phyloP scores from a whole-genome alignment of 1,140 invertebrate genomes.

The Pseudoatta argentina region DNA sequence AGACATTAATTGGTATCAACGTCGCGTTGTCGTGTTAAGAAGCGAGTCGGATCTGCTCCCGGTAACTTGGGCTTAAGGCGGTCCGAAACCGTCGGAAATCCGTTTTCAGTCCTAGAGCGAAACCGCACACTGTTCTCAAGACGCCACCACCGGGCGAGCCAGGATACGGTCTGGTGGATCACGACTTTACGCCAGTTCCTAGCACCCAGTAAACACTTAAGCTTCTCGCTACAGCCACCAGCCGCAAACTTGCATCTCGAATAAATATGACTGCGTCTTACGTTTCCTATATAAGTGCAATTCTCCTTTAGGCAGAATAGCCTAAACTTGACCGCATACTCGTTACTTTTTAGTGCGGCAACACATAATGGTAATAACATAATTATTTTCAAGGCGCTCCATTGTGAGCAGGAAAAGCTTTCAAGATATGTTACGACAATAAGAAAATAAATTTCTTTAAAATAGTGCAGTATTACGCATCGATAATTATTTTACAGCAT shows the following conservation, averaged over 20 bases:
- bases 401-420: not conserved
- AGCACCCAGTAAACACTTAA: constrained; percentile 69
- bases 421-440: not conserved
- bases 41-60: constrained; percentile 31
- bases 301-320: constrained; percentile 6
- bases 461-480: not conserved
- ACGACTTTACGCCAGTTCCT: constrained; percentile 63
- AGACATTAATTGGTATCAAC: constrained; percentile 69
- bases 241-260: constrained; percentile 43
- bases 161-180: constrained; percentile 73
- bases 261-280: constrained; percentile 56
- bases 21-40: constrained; percentile 63
- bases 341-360: constrained; percentile 36
- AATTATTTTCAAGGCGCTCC: not conserved
- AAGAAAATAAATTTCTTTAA: not conserved
- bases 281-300: constrained; percentile 7
- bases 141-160: constrained; percentile 50
- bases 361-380: not conserved
- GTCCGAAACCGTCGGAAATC: constrained; percentile 72
- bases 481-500: not conserved
- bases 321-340: constrained; percentile 38
- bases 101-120: constrained; percentile 68
- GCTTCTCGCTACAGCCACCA: constrained; percentile 15
- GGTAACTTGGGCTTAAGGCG: constrained; percentile 62
- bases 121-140: constrained; percentile 66